These are phyloP conservation scores for Agrochola lychnidis DNA, from an alignment of 2,888 invertebrate genomes.

Conservation along the genomic window DNA sequence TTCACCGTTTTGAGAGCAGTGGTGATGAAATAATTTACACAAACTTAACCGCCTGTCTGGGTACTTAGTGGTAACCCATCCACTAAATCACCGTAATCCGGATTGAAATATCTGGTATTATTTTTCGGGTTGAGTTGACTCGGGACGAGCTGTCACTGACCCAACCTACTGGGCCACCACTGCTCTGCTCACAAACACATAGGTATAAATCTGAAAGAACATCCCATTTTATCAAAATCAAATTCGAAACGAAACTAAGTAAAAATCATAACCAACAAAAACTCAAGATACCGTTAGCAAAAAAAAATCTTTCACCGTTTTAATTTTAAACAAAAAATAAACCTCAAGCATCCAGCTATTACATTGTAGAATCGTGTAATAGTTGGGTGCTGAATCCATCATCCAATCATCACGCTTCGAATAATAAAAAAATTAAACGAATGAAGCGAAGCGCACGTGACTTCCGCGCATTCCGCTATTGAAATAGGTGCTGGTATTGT, in stretches of 20 bases:
- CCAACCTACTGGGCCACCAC: too few species aligned
- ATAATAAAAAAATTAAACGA: conserved; percentile 62
- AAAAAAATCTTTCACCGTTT: conserved; percentile 26
- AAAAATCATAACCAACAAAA: neutral
- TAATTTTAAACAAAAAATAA: conserved; percentile 24
- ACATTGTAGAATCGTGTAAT: conserved; percentile 37
- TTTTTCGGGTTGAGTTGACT: too few species aligned
- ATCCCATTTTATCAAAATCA: neutral
- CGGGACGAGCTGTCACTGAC: too few species aligned
- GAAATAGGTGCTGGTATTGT: conserved; percentile 42
- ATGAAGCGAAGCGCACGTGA: conserved; percentile 71
- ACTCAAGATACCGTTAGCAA: conserved; percentile 20
- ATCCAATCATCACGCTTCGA: conserved; percentile 41
- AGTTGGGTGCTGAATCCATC: conserved; percentile 46
- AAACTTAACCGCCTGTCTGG: too few species aligned
- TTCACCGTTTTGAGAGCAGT: too few species aligned
- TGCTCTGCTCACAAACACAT: too few species aligned
- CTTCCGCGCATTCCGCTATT: conserved; percentile 68
- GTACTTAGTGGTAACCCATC: too few species aligned
- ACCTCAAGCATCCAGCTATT: conserved; percentile 24
- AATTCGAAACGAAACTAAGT: neutral
- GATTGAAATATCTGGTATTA: too few species aligned
- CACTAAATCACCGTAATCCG: too few species aligned
- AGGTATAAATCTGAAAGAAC: neutral
- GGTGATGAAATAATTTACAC: too few species aligned